These are phyloP conservation scores for Oedothorax gibbosus DNA, from an alignment of 1,140 invertebrate species.

Conservation along the genomic window DNA sequence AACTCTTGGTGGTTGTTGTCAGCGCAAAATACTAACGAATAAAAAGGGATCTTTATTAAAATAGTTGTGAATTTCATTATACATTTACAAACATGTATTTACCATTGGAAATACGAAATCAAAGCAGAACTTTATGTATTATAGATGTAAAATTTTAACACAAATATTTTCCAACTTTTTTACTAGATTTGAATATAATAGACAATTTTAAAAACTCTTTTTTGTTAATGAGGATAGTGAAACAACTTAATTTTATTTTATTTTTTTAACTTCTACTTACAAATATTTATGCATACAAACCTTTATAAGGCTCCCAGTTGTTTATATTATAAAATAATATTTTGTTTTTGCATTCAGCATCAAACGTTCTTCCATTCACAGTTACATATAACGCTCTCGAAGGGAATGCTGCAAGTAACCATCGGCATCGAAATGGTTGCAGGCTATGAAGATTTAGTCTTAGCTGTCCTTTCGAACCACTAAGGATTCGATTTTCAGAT, in stretches of 20 bases:
- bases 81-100: not conserved
- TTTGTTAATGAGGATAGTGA: too few species aligned
- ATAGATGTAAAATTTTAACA: too few species aligned
- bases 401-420: conserved; percentile 55
- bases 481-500: conserved; percentile 14
- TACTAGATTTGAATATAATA: too few species aligned
- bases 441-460: not conserved
- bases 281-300: not conserved
- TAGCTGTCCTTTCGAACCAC: conserved; percentile 36
- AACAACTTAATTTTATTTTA: too few species aligned
- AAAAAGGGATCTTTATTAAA: not conserved
- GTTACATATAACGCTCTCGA: conserved; percentile 57
- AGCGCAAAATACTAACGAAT: conserved; percentile 29
- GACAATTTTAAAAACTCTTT: too few species aligned
- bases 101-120: not conserved
- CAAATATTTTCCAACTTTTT: too few species aligned
- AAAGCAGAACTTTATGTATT: not conserved
- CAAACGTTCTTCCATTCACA: conserved; percentile 43
- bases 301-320: conserved; percentile 39
- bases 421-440: conserved; percentile 54
- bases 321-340: conserved; percentile 49
- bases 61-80: not conserved
- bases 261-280: too few species aligned
- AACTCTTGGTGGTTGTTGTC: conserved; percentile 16
- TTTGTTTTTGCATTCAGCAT: conserved; percentile 51